phyloP scores from a whole-genome alignment of 1,140 invertebrate species.

The Habropoda laboriosa region DNA sequence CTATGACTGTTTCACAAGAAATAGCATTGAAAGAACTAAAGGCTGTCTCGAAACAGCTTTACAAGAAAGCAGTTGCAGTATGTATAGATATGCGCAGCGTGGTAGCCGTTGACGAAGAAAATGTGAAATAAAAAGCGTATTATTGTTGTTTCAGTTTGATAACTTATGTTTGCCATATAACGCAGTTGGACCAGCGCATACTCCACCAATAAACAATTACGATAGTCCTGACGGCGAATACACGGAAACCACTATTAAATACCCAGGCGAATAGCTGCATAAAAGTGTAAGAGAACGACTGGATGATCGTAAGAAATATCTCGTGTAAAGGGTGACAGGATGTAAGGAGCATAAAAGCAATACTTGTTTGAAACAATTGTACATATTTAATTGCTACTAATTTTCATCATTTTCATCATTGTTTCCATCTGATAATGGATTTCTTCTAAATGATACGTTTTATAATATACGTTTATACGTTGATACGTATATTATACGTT shows the following conservation, averaged over 20 bases:
- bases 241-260: slow-evolving; percentile 90
- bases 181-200: slow-evolving; percentile 87
- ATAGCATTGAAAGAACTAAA: slow-evolving; percentile 89
- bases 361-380: background rate
- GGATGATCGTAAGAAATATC: background rate
- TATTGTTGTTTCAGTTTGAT: slow-evolving; percentile 85
- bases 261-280: slow-evolving; percentile 63
- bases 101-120: too few species aligned
- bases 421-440: too few species aligned
- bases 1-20: slow-evolving; percentile 86
- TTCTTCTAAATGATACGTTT: too few species aligned
- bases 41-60: slow-evolving; percentile 90
- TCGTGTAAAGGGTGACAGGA: background rate
- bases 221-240: slow-evolving; percentile 92
- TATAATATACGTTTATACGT: too few species aligned
- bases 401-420: background rate
- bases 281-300: background rate
- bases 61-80: slow-evolving; percentile 90
- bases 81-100: too few species aligned
- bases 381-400: background rate
- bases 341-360: background rate
- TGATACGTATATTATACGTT: too few species aligned
- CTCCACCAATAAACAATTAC: slow-evolving; percentile 90
- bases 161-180: slow-evolving; percentile 85
- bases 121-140: too few species aligned